These are phyloP conservation scores for Nesoenas mayeri DNA, from an alignment of 2,113 vertebrate species.

Conservation along the genomic window DNA sequence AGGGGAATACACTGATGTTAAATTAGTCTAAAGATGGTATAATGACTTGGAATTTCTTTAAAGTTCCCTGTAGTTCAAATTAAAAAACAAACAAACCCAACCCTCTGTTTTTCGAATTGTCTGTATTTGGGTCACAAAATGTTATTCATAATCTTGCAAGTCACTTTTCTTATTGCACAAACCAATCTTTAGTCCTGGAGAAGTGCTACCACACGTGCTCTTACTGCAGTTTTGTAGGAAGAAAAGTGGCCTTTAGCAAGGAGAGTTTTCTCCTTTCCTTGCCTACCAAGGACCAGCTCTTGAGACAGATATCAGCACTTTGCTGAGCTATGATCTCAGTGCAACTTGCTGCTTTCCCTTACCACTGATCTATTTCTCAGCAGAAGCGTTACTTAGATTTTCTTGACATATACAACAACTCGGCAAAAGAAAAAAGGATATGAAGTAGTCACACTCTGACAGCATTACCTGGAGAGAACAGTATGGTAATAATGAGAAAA, in stretches of 20 bases:
- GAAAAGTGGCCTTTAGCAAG: neutral
- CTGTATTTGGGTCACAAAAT: neutral
- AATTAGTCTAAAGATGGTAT: neutral
- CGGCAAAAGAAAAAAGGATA: neutral
- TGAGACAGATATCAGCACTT: neutral
- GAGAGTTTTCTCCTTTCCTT: neutral
- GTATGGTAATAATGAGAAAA: neutral
- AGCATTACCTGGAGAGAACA: neutral
- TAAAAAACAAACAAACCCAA: neutral
- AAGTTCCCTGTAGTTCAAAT: neutral
- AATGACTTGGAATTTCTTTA: neutral
- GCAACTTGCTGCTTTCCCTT: neutral
- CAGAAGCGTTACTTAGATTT: neutral
- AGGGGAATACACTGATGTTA: neutral
- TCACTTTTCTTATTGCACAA: neutral
- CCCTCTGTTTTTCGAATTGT: neutral
- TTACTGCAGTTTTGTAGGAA: neutral
- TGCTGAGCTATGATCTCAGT: rapidly evolving
- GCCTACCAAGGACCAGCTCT: neutral
- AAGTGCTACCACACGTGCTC: neutral
- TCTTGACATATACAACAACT: neutral
- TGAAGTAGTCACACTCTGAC: neutral
- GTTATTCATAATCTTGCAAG: neutral
- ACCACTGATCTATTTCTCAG: neutral
- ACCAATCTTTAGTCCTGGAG: neutral